These are phyloP conservation scores for Pogoniulus pusillus DNA, from an alignment of 2,797 vertebrate genomes.

Conservation along the genomic window DNA sequence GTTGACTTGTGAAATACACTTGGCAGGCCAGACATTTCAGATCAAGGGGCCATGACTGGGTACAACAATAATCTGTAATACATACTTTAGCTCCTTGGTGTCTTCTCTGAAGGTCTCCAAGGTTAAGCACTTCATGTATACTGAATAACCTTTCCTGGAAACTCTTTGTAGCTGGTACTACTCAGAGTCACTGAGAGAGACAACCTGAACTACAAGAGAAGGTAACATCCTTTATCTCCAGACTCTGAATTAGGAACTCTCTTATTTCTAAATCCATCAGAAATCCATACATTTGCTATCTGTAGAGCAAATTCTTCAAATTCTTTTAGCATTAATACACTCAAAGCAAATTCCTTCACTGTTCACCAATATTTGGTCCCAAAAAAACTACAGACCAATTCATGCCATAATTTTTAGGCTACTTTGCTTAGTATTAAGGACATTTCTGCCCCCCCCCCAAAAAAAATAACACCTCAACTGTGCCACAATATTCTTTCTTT, in stretches of 20 bases:
- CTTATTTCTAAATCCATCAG: neutral
- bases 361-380: neutral
- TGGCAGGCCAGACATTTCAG: neutral
- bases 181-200: neutral
- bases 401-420: neutral
- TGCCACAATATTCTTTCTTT: neutral
- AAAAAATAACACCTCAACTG: neutral
- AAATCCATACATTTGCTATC: neutral
- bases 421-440: neutral
- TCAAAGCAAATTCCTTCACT: neutral
- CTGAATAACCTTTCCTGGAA: neutral
- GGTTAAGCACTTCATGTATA: neutral
- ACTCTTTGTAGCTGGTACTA: neutral
- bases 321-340: neutral
- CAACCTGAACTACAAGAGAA: neutral
- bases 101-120: neutral
- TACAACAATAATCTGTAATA: neutral
- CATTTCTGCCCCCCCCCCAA: neutral
- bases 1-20: neutral
- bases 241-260: neutral
- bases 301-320: neutral
- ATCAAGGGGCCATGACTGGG: neutral
- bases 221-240: neutral
- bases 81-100: neutral
- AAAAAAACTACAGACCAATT: neutral